Evolutionary conservation across 2,888 invertebrate species (phyloP).

Genomic region (Pomacea canaliculata): DNA sequence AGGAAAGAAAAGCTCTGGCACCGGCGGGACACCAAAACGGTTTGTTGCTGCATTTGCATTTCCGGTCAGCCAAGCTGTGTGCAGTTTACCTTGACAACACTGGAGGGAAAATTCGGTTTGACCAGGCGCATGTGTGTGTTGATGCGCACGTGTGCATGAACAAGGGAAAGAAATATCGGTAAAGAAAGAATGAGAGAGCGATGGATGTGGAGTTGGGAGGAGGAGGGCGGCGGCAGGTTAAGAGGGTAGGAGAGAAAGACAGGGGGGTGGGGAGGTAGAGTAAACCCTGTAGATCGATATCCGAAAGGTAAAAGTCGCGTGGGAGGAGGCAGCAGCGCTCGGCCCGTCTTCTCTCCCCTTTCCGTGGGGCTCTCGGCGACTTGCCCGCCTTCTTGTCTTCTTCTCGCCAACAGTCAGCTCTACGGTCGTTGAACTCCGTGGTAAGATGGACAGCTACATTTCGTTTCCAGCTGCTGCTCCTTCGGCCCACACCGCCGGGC

Average conservation of each 20-base stretch:
- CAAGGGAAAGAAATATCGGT: neutral
- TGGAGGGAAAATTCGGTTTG: neutral
- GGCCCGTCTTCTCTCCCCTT: neutral
- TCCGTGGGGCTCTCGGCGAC: neutral
- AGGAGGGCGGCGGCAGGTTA: neutral
- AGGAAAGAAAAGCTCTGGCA: no score
- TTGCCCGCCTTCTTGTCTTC: neutral
- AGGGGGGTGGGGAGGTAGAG: neutral
- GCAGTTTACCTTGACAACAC: neutral
- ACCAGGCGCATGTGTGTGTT: neutral
- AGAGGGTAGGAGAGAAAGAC: conserved; percentile 2
- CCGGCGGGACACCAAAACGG: no score
- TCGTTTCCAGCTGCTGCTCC: no score
- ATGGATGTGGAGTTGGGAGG: neutral
- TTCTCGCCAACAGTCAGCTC: neutral
- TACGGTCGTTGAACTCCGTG: neutral
- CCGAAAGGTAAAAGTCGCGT: no score
- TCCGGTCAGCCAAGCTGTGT: neutral
- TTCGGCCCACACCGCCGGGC: no score
- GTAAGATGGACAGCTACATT: neutral
- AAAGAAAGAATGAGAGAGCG: conserved; percentile 2
- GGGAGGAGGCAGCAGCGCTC: no score
- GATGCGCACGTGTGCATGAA: neutral
- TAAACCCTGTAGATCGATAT: no score
- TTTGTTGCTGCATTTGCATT: no score